These are phyloP conservation scores for Babyrousa celebensis DNA, from an alignment of 2,797 vertebrate species.

Conservation along the genomic window DNA sequence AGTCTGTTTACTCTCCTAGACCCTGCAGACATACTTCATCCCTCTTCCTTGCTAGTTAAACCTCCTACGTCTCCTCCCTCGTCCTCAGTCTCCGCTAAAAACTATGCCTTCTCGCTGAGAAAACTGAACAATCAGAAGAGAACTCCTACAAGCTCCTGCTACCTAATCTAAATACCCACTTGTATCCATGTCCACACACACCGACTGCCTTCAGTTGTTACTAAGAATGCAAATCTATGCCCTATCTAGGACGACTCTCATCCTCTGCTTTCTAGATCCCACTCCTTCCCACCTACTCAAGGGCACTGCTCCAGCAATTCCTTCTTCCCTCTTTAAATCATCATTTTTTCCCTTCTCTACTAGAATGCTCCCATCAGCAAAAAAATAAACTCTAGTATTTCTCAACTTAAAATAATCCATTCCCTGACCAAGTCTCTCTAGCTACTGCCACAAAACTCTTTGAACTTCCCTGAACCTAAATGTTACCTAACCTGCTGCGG, in stretches of 20 bases:
- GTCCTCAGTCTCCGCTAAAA: neutral
- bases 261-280: neutral
- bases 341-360: neutral
- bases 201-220: neutral
- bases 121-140: neutral
- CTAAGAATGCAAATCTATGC: neutral
- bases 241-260: neutral
- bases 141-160: neutral
- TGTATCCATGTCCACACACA: neutral
- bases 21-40: neutral
- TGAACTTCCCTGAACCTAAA: neutral
- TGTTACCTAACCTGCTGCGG: no score
- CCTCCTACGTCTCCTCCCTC: neutral
- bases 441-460: neutral
- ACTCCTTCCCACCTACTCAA: neutral
- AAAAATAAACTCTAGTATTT: neutral
- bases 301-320: neutral
- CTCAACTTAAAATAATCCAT: slow-evolving; percentile 14
- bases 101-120: neutral
- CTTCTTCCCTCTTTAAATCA: neutral
- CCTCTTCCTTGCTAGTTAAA: neutral
- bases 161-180: neutral
- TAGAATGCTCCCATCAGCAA: neutral
- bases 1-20: neutral
- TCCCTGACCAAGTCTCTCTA: neutral